phyloP scores from a whole-genome alignment of 2,888 invertebrate genomes.

The Morinoia aosen region DNA sequence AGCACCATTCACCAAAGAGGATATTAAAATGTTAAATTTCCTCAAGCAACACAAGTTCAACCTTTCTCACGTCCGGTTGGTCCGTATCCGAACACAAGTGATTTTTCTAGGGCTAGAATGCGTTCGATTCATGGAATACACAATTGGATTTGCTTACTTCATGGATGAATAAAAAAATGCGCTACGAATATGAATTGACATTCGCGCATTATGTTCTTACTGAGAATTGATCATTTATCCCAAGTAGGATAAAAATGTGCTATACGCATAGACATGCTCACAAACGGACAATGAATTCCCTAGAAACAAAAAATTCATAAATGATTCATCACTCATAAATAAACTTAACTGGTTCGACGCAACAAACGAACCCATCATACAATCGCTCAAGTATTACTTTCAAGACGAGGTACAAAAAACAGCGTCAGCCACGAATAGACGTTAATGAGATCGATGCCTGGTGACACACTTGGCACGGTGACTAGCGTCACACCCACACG shows the following conservation, averaged over 20 bases:
- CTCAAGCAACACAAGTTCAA: too few relatives aligned
- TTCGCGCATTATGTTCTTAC: not conserved
- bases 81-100: too few relatives aligned
- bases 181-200: not conserved
- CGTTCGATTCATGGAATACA: too few relatives aligned
- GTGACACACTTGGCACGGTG: not conserved
- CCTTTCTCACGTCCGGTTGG: too few relatives aligned
- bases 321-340: not conserved
- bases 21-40: too few relatives aligned
- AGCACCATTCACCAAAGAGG: too few relatives aligned
- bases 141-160: not conserved
- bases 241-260: not conserved
- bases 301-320: not conserved
- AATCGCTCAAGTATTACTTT: not conserved
- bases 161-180: not conserved
- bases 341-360: not conserved
- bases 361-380: not conserved
- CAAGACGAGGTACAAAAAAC: not conserved
- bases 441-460: not conserved
- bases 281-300: not conserved
- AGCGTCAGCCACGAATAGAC: not conserved
- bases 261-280: not conserved
- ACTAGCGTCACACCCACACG: not conserved
- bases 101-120: too few relatives aligned
- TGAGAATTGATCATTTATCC: not conserved